Conservation (phyloP, 2,797 vertebrate species). For the Coregonus suidteri region DNA sequence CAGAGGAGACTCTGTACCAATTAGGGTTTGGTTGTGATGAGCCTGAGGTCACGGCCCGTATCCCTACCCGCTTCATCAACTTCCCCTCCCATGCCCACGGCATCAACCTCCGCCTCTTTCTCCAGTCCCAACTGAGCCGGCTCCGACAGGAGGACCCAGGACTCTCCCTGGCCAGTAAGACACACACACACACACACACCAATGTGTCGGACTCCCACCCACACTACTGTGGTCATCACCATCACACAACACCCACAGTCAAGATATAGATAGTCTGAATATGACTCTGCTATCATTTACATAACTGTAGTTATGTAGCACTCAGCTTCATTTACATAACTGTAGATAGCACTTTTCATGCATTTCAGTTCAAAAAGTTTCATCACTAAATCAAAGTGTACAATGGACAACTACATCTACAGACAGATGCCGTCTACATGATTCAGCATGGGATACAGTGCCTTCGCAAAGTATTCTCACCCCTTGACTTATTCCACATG, state of each 20-base stretch:
- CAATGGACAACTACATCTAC: neutral
- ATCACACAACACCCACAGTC: neutral
- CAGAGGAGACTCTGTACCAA: slow-evolving; percentile 85
- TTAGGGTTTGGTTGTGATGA: slow-evolving; percentile 87
- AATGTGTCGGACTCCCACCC: neutral
- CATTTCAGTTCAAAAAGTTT: neutral
- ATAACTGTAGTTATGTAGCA: neutral
- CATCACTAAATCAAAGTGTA: neutral
- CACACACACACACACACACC: too few relatives aligned
- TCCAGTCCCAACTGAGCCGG: slow-evolving; percentile 84
- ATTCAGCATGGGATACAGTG: too few relatives aligned
- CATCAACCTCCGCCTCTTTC: slow-evolving; percentile 89
- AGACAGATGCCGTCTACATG: neutral
- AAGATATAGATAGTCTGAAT: neutral
- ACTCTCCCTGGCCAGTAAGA: slow-evolving; percentile 87
- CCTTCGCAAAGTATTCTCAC: too few relatives aligned
- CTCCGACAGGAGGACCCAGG: slow-evolving; percentile 86
- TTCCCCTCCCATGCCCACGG: slow-evolving; percentile 84
- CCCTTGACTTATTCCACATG: too few relatives aligned
- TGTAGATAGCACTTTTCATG: neutral
- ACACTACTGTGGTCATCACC: neutral
- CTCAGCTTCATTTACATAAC: neutral
- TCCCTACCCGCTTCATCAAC: slow-evolving; percentile 88
- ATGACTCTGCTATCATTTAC: neutral
- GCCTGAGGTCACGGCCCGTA: slow-evolving; percentile 77